Base-by-base conservation (phyloP, 2,113 vertebrate species). In the Pyrgilauda ruficollis region DNA sequence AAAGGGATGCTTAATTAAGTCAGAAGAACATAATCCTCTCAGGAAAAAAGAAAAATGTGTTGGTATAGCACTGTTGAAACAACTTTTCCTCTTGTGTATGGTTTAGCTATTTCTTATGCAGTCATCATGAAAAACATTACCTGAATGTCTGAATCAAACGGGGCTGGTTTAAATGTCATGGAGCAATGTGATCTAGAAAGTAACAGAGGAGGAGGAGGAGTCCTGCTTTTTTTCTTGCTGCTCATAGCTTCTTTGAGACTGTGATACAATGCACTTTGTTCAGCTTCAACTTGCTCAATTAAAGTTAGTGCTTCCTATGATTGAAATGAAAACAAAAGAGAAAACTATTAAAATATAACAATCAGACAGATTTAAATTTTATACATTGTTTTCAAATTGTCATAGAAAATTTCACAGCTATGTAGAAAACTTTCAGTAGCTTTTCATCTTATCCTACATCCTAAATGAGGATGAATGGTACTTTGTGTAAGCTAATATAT, bases 161-260 rank as follows among this genome's bases (percentile, higher is more conserved):
- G 98, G 37, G 98, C 98, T 70, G 99, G 99, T 56, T 97, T 98
- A 97, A 99, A 98, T 43, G 96, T 98, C 93, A 99, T 98, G 72
- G 98, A 98, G 88, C 91, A 89, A 73, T 98, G 91, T 44, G 98
- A 98, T 84, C 98, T 97, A 79, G 97, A 98, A 37, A 99, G 94
- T 52, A 99, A 91, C 21, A 99, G 90, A 37, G 99, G 99, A 59
- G 99, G 97, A 90, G 98, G 98, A 85, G 99, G 99, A 83, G 96
- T 90, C 70, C n/a, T 97, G 90, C 49, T 97, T 87, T 97, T 97
- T 83, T 96, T 94, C 50, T 90, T 78, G 82, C 37, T 95, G 74
- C 90, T 93, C 53, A 89, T 89, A 70, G 83, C 93, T 90, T 98
- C 83, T 86, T 67, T 94, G 49, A 97, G 91, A 94, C 97, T 96